Conservation (phyloP, 2,888 invertebrate species). For the Cheilosia pagana region DNA sequence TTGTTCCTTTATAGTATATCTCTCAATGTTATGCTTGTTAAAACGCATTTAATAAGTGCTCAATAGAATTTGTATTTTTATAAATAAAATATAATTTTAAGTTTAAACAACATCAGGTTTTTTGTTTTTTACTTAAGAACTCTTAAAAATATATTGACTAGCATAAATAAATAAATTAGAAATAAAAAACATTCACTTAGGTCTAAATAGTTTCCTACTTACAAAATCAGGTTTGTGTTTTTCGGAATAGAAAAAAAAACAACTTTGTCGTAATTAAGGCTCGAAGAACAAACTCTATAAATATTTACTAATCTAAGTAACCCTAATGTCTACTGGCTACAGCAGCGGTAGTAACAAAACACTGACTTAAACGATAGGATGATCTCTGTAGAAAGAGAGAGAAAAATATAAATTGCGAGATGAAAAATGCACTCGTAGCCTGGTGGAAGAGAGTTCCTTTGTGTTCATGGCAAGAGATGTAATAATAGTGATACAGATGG, state of each 20-base stretch:
- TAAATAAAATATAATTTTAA: slow-evolving; percentile 65
- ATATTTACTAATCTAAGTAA: slow-evolving; percentile 30
- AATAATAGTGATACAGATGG: background rate
- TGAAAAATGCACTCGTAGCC: slow-evolving; percentile 58
- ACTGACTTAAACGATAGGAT: slow-evolving; percentile 49
- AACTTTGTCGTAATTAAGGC: slow-evolving; percentile 55
- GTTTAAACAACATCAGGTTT: slow-evolving; percentile 61
- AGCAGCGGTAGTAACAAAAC: slow-evolving; percentile 34
- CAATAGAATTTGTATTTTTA: slow-evolving; percentile 47
- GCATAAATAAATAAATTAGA: slow-evolving; percentile 67
- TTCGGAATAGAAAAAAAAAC: slow-evolving; percentile 32
- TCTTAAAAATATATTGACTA: slow-evolving; percentile 71
- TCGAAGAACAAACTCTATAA: slow-evolving; percentile 44
- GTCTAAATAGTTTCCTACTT: slow-evolving; percentile 46
- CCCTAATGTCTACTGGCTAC: slow-evolving; percentile 26
- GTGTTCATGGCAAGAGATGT: slow-evolving; percentile 14
- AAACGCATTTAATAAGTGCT: slow-evolving; percentile 70
- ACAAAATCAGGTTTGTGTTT: slow-evolving; percentile 41
- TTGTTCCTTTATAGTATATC: slow-evolving; percentile 51
- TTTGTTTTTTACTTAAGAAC: slow-evolving; percentile 34
- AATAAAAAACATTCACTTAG: slow-evolving; percentile 55
- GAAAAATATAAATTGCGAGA: slow-evolving; percentile 30
- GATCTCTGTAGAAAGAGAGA: slow-evolving; percentile 45
- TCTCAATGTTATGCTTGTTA: slow-evolving; percentile 48
- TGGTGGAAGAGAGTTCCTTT: slow-evolving; percentile 27